phyloP scores from a whole-genome alignment of 2,888 invertebrate genomes.

The Agriopis marginaria region DNA sequence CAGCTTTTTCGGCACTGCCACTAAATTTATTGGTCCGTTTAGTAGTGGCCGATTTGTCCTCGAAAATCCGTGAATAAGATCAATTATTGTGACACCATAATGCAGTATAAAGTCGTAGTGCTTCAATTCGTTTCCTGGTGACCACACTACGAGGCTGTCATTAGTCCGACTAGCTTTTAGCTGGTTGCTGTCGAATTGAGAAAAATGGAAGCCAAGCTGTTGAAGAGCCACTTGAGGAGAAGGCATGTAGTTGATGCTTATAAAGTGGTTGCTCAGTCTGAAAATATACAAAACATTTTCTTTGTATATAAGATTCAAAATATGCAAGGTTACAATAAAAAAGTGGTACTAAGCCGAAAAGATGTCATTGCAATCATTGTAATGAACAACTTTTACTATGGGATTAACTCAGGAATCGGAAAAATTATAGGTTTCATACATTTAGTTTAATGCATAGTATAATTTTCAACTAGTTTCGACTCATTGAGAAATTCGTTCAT shows the following conservation, averaged over 20 bases:
- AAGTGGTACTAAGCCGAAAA: too few species aligned
- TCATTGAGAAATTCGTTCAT: too few species aligned
- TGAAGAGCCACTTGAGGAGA: slow-evolving; percentile 75
- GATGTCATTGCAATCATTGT: too few species aligned
- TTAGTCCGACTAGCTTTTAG: slow-evolving; percentile 56
- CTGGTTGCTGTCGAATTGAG: slow-evolving; percentile 59
- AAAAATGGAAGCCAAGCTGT: slow-evolving; percentile 77
- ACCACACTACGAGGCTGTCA: slow-evolving; percentile 73
- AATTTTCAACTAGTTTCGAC: too few species aligned
- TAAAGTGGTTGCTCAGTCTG: slow-evolving; percentile 61
- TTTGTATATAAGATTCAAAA: not conserved
- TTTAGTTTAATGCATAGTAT: too few species aligned
- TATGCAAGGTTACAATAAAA: not conserved
- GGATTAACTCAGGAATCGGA: too few species aligned
- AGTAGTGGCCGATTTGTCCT: slow-evolving; percentile 61
- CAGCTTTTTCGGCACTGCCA: slow-evolving; percentile 67
- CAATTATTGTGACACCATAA: slow-evolving; percentile 68
- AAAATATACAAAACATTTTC: slow-evolving; percentile 32
- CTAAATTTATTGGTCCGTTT: slow-evolving; percentile 74
- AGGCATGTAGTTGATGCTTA: slow-evolving; percentile 67
- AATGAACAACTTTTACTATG: too few species aligned
- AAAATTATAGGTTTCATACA: too few species aligned
- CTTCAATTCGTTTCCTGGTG: slow-evolving; percentile 58
- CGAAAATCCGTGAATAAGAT: slow-evolving; percentile 69
- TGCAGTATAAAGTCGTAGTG: slow-evolving; percentile 66